phyloP scores from a whole-genome alignment of 2,797 vertebrate genomes.

The Macroramphosus scolopax region DNA sequence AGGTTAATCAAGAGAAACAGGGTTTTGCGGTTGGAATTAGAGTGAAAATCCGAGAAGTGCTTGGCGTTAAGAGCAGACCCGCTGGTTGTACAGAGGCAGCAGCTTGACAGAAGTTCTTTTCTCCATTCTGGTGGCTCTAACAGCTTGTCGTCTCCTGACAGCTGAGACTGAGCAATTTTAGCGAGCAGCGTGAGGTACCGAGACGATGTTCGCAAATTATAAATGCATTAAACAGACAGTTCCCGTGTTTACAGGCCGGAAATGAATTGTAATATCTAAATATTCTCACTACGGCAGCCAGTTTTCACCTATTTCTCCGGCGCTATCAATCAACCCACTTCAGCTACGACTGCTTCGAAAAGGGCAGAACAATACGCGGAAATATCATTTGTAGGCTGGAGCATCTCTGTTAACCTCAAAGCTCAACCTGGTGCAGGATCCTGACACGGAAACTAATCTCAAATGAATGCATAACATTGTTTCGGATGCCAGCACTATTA shows the following conservation, averaged over 20 bases:
- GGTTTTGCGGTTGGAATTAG: conserved; percentile 25
- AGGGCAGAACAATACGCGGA: no score
- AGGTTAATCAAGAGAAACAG: conserved; percentile 41
- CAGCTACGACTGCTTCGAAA: no score
- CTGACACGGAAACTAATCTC: no score
- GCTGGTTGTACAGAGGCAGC: conserved; percentile 6
- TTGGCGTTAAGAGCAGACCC: conserved; percentile 39
- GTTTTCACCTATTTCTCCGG: no score
- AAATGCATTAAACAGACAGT: conserved; percentile 21
- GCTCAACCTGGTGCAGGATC: no score
- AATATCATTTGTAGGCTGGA: no score
- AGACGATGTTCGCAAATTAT: conserved; percentile 7
- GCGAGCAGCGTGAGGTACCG: background rate
- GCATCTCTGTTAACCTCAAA: no score
- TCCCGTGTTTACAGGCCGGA: conserved; percentile 15
- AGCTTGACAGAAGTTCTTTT: conserved; percentile 35
- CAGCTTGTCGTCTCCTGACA: conserved; percentile 10
- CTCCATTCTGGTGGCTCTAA: conserved; percentile 31
- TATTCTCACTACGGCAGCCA: conserved; percentile 18
- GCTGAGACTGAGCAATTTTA: no score
- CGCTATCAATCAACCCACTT: no score
- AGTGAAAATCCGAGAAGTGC: conserved; percentile 47
- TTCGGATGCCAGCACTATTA: no score
- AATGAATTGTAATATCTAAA: conserved; percentile 12
- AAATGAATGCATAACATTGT: no score